phyloP scores from a whole-genome alignment of 2,113 vertebrate species.

The Tetraodon nigroviridis region DNA sequence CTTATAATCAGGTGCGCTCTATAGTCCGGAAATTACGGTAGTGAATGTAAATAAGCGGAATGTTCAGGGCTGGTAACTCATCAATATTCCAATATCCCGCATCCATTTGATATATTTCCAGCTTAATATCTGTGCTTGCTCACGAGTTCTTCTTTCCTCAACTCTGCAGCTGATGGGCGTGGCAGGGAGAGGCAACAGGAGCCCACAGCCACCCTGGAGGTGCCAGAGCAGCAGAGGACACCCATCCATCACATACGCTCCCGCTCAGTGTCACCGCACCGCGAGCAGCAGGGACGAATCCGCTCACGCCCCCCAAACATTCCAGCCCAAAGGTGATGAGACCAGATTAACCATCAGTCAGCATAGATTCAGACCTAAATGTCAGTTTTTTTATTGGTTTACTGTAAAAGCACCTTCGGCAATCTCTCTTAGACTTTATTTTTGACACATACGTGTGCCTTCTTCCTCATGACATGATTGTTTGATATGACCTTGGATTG shows the following conservation, averaged over 20 bases:
- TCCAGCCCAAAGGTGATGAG: constrained; percentile 88
- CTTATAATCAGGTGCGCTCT: too few species aligned
- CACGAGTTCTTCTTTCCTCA: neutral
- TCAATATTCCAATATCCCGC: too few species aligned
- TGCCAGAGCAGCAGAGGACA: constrained; percentile 87
- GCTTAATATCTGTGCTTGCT: neutral
- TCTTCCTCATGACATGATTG: too few species aligned
- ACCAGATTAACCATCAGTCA: neutral
- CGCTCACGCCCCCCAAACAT: constrained; percentile 91
- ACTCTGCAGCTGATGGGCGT: constrained; percentile 53
- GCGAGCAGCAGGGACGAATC: constrained; percentile 86
- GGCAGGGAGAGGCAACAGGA: constrained; percentile 68
- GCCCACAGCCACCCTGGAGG: constrained; percentile 83
- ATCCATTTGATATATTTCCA: neutral
- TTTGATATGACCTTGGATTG: too few species aligned
- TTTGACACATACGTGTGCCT: too few species aligned
- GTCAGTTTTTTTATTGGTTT: too few species aligned
- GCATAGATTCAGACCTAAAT: neutral
- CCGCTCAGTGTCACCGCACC: constrained; percentile 92
- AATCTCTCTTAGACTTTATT: too few species aligned
- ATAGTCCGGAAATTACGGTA: too few species aligned
- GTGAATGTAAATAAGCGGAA: neutral
- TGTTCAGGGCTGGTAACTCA: neutral
- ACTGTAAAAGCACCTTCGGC: too few species aligned
- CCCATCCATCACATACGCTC: constrained; percentile 85